Evolutionary conservation across 1,140 invertebrate species (phyloP).

Genomic region (Drosophila nebulosa): DNA sequence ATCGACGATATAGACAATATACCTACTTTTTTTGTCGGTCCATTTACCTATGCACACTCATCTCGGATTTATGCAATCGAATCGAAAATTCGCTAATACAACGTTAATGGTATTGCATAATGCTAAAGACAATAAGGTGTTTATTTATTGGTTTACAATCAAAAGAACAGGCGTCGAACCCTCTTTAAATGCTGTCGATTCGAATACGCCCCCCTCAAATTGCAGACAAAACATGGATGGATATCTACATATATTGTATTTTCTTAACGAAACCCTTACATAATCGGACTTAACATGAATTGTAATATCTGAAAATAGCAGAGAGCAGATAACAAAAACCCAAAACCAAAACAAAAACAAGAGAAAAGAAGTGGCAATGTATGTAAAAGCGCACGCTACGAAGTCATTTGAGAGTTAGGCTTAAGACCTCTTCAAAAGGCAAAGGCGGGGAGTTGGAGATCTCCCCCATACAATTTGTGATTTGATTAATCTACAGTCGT

Average conservation of each 20-base stretch:
- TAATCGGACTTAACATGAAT: conserved; percentile 13
- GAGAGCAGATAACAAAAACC: not conserved
- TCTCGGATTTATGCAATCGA: conserved; percentile 13
- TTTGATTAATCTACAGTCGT: conserved; percentile 62
- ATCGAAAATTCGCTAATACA: conserved; percentile 18
- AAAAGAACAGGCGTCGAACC: conserved; percentile 15
- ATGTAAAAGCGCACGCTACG: conserved; percentile 35
- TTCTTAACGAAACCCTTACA: conserved; percentile 19
- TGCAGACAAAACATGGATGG: not conserved
- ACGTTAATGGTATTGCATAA: conserved; percentile 42
- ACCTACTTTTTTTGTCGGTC: conserved; percentile 1
- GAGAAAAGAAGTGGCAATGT: conserved; percentile 7
- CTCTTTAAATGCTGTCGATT: not conserved
- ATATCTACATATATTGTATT: not conserved
- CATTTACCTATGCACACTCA: not conserved
- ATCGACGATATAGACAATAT: conserved; percentile 10
- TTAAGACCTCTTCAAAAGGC: not conserved
- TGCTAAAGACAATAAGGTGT: conserved; percentile 15
- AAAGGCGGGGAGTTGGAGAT: too few relatives aligned
- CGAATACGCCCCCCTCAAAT: not conserved
- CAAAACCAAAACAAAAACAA: not conserved
- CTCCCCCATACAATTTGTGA: conserved; percentile 29
- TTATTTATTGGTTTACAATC: conserved; percentile 9
- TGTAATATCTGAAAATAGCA: conserved; percentile 18
- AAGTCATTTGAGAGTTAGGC: conserved; percentile 41